Conservation (phyloP, 2,113 vertebrate genomes). For the Melospiza melodia region DNA sequence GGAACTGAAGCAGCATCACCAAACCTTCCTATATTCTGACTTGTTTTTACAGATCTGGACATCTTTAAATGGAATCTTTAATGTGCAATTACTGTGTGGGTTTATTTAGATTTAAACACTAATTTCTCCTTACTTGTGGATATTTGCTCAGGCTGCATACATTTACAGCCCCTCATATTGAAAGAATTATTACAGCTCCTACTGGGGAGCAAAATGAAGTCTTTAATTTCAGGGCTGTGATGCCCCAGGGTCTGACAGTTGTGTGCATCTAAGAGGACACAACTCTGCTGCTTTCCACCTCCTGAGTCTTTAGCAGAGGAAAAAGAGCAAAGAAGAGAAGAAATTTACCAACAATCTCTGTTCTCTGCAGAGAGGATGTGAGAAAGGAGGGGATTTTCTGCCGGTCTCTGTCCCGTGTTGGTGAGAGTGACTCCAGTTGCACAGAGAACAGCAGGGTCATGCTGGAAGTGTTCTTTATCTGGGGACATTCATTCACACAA, state of each 20-base stretch:
- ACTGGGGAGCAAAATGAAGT: background rate
- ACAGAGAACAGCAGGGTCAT: constrained; percentile 78
- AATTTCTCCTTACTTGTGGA: background rate
- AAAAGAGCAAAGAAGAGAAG: background rate
- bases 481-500: background rate
- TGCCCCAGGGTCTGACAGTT: background rate
- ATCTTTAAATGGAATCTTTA: background rate
- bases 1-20: background rate
- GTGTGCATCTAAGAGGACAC: background rate
- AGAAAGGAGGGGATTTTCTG: constrained; percentile 74
- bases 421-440: constrained; percentile 76
- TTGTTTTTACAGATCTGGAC: background rate
- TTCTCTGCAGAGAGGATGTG: background rate
- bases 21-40: background rate
- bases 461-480: constrained; percentile 84
- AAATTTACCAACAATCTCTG: constrained; percentile 78
- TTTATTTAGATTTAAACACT: background rate
- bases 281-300: background rate
- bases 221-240: background rate
- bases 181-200: background rate
- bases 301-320: background rate
- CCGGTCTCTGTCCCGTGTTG: background rate
- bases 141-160: background rate
- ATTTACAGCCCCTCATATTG: background rate
- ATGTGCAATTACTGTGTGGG: background rate